Evolutionary conservation across 2,888 invertebrate genomes (phyloP).

Genomic region (Acanthococcus lagerstroemiae): DNA sequence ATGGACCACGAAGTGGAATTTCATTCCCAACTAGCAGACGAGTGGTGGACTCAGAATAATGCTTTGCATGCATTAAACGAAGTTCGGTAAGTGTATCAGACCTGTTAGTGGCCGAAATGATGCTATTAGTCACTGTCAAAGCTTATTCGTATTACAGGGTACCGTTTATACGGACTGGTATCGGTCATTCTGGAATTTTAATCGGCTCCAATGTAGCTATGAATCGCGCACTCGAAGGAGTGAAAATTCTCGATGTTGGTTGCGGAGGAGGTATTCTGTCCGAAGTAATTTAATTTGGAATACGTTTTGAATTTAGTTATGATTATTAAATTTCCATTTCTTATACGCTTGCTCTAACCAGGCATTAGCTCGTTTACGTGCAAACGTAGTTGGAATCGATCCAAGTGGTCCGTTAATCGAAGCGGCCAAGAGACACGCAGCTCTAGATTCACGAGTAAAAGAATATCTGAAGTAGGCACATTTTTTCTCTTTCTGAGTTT

Average conservation of each 20-base stretch:
- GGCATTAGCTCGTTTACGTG: slow-evolving; percentile 70
- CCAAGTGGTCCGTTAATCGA: slow-evolving; percentile 59
- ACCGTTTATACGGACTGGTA: background rate
- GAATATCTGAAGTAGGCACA: slow-evolving; percentile 2
- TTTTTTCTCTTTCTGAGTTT: too few species aligned
- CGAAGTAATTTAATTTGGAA: background rate
- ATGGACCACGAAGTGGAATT: background rate
- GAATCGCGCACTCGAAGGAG: background rate
- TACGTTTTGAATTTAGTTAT: background rate
- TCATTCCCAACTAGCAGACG: background rate
- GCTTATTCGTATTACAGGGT: background rate
- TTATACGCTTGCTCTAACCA: slow-evolving; percentile 39
- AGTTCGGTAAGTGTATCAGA: background rate
- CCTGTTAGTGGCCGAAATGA: too few species aligned
- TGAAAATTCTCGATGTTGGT: slow-evolving; percentile 18
- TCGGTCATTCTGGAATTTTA: background rate
- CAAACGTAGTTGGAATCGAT: slow-evolving; percentile 70
- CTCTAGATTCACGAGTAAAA: slow-evolving; percentile 33
- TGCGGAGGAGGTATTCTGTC: slow-evolving; percentile 19
- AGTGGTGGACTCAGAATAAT: background rate
- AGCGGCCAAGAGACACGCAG: slow-evolving; percentile 55
- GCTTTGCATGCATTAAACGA: background rate
- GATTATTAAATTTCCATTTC: background rate
- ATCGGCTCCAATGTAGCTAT: background rate
- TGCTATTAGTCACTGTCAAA: too few species aligned